phyloP scores from a whole-genome alignment of 2,888 invertebrate genomes.

The Lithophane semibrunnea region DNA sequence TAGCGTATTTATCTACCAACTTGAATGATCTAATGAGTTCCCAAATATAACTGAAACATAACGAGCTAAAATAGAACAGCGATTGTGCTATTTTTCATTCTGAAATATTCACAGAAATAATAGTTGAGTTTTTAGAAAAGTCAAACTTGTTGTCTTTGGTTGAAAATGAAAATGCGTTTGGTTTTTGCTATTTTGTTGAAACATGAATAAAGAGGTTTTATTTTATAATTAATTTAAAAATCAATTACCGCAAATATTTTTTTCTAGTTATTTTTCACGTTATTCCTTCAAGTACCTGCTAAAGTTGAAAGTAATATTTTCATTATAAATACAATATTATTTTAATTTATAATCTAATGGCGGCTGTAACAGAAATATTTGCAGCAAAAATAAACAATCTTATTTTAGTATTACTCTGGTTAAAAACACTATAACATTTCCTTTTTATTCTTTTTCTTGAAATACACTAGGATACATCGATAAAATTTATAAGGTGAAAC shows the following conservation, averaged over 20 bases:
- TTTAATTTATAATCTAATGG: not conserved
- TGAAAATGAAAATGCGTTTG: conserved; percentile 69
- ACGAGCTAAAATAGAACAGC: conserved; percentile 29
- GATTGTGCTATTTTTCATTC: conserved; percentile 30
- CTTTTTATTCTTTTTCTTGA: not conserved
- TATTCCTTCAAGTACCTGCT: not conserved
- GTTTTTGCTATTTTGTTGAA: conserved; percentile 57
- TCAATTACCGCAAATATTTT: not conserved
- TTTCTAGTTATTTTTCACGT: not conserved
- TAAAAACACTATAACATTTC: not conserved
- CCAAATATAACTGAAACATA: conserved; percentile 31
- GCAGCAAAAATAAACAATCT: not conserved
- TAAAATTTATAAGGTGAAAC: not conserved
- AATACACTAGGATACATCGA: not conserved
- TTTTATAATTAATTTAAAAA: too few relatives aligned
- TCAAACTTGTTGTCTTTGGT: conserved; percentile 68
- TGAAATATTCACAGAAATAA: conserved; percentile 39
- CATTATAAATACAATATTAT: not conserved
- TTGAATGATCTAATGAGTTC: conserved; percentile 47
- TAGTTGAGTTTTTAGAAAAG: conserved; percentile 61
- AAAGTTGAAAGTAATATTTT: not conserved
- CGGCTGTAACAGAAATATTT: not conserved
- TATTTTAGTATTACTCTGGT: not conserved
- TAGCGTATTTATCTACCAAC: conserved; percentile 59
- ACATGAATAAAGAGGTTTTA: conserved; percentile 1